Evolutionary conservation across 1,140 invertebrate species (phyloP), one percentile per base, ranked within the genome.

Genomic region (Acromyrmex echinatior): DNA sequence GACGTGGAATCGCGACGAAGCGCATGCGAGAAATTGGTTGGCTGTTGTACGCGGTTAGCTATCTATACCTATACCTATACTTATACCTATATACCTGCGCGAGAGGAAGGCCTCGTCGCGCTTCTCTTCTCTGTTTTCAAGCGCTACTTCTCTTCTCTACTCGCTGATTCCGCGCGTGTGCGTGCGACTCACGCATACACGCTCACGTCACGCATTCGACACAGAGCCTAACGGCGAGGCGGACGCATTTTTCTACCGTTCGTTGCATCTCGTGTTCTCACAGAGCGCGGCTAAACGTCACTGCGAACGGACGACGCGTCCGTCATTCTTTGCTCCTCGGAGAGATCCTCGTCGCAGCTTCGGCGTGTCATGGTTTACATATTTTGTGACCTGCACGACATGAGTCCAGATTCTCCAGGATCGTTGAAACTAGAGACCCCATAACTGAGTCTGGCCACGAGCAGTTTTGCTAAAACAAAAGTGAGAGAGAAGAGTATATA

Each of bases 171-270:
- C 25, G 58, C n/a, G 70, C 58, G 62, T 18, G 70, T 45, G 81
- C 62, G 65, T 68, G 14, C 31, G 45, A 53, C 25, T 74, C 51
- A 3, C 56, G 79, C 56, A 53, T 21, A 58, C 31, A 70, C 68
- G 31, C 31, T 31, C 58, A 45, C 56, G 53, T 45, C 62, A 58
- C 51, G 45, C 31, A 70, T 49, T 9, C 21, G 39, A 35, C 73
- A 31, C 31, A 28, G 14, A 45, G 9, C 2, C 35, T 84, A 84
- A 87, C 78, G 66, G 58, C 66, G 78, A 90, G 74, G 53, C 88
- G 51, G 87, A 87, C 58, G 86, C 77, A 89, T 84, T 84, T 90
- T 90, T 87, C 84, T 70, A 71, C 87, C 81, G 63, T 18, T 80
- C 70, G 62, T 53, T 56, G 62, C 79, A 76, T 63, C 49, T 39